phyloP scores from a whole-genome alignment of 2,797 vertebrate species.

The Sebastes kiyomatsui region DNA sequence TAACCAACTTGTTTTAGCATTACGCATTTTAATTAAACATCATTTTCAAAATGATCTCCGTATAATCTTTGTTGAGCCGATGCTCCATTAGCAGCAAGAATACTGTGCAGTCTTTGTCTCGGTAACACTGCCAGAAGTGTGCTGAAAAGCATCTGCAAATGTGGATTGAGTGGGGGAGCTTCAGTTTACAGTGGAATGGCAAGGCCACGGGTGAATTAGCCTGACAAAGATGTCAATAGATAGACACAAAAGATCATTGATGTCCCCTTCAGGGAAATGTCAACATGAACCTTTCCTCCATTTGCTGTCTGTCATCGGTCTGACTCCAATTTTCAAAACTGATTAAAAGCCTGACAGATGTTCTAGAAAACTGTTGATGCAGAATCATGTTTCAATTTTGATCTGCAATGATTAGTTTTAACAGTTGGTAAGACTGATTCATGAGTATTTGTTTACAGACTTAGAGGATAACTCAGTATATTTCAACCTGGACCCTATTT shows the following conservation, averaged over 20 bases:
- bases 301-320: not conserved
- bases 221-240: slow-evolving; percentile 6
- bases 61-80: not conserved
- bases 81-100: not conserved
- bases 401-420: not conserved
- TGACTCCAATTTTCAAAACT: not conserved
- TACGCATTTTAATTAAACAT: not conserved
- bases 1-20: slow-evolving; percentile 1
- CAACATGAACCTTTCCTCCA: not conserved
- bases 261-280: not conserved
- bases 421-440: not conserved
- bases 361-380: not conserved
- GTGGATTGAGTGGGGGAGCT: not conserved
- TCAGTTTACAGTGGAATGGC: not conserved
- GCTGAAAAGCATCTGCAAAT: not conserved
- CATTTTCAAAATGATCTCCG: not conserved
- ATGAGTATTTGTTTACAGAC: not conserved
- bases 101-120: not conserved
- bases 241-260: not conserved
- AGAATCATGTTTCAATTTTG: not conserved
- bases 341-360: not conserved
- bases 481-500: not conserved
- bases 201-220: not conserved
- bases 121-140: not conserved
- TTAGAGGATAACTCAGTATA: not conserved